Percentiles rank a stretch among this genome's conserved stretches.
Evolutionary conservation across 2,888 invertebrate genomes (phyloP).

Genomic region (Sphaerophoria taeniata): DNA sequence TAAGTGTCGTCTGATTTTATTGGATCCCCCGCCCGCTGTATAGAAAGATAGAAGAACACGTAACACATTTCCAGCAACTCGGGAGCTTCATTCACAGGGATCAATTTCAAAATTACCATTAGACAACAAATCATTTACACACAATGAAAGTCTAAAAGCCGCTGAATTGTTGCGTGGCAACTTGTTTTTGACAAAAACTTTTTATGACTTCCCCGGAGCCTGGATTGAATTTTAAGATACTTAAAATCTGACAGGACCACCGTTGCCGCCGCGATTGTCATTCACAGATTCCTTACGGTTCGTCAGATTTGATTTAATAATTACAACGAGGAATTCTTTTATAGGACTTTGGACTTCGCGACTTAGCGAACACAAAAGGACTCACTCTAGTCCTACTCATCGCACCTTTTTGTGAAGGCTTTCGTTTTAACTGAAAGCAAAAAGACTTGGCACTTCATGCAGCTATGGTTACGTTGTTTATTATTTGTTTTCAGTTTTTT

Average conservation of each 20-base stretch:
- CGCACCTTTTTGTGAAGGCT: conserved; percentile 58
- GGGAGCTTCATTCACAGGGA: conserved; percentile 44
- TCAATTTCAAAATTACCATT: conserved; percentile 73
- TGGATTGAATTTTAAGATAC: conserved; percentile 50
- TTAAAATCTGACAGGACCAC: conserved; percentile 52
- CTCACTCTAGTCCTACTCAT: no score
- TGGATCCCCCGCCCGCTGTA: not conserved
- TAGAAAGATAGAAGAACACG: not conserved
- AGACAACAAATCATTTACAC: conserved; percentile 69
- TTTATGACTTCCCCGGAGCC: conserved; percentile 35
- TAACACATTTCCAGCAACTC: conserved; percentile 28
- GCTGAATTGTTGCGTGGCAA: conserved; percentile 35
- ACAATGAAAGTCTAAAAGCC: conserved; percentile 45
- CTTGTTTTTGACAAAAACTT: conserved; percentile 27
- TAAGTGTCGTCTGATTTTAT: conserved; percentile 33
- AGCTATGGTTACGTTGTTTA: conserved; percentile 52
- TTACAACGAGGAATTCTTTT: conserved; percentile 42
- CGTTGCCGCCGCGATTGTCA: conserved; percentile 65
- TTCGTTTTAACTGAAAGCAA: conserved; percentile 64
- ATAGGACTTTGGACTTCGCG: conserved; percentile 21
- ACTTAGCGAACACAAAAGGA: conserved; percentile 59
- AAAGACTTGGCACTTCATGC: conserved; percentile 39
- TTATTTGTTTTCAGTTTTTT: not conserved
- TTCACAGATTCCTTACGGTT: conserved; percentile 69
- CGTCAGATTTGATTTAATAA: conserved; percentile 69